phyloP scores from a whole-genome alignment of 2,888 invertebrate genomes.

The Drosophila nigricruria region DNA sequence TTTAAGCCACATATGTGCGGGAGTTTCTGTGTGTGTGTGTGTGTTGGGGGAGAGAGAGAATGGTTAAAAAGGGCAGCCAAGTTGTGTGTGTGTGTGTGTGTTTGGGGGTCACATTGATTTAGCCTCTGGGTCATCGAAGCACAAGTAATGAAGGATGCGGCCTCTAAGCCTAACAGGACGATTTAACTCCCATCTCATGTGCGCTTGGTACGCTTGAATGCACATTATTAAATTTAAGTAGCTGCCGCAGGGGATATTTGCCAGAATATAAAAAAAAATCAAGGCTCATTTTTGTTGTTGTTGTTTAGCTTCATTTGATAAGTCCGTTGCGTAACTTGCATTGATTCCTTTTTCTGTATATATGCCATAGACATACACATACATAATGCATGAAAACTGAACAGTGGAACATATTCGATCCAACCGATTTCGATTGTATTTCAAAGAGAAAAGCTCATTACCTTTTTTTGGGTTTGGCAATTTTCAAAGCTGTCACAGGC shows the following conservation, averaged over 20 bases:
- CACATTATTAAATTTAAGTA: conserved; percentile 74
- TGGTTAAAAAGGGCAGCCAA: conserved; percentile 54
- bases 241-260: conserved; percentile 49
- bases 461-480: conserved; percentile 51
- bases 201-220: conserved; percentile 55
- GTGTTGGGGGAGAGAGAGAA: conserved; percentile 9
- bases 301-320: conserved; percentile 39
- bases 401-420: conserved; percentile 17
- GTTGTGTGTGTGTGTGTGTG: conserved; percentile 11
- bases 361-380: conserved; percentile 28
- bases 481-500: conserved; percentile 66
- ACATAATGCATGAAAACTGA: conserved; percentile 64
- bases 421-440: conserved; percentile 18
- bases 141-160: conserved; percentile 50
- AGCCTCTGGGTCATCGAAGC: conserved; percentile 73
- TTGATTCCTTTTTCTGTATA: conserved; percentile 20
- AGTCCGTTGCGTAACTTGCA: conserved; percentile 28
- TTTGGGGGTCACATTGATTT: conserved; percentile 71
- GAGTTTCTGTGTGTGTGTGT: conserved; percentile 9
- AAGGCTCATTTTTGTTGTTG: conserved; percentile 3
- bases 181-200: conserved; percentile 54
- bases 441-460: conserved; percentile 58
- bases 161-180: conserved; percentile 46
- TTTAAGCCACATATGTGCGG: conserved; percentile 62
- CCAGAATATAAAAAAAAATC: conserved; percentile 27